Base-by-base conservation (phyloP, 2,888 invertebrate genomes). In the Apotomis betuletana region DNA sequence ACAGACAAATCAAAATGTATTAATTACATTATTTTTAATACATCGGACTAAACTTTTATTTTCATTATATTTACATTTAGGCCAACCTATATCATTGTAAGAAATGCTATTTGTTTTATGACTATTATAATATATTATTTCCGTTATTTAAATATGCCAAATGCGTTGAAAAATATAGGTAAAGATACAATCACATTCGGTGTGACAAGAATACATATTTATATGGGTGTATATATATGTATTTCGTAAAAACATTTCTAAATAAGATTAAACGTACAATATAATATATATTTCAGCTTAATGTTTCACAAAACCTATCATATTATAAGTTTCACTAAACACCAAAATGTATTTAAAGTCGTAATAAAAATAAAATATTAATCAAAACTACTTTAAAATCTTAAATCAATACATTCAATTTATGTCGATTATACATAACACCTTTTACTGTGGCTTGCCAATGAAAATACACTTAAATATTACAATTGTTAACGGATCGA, bases 51-150 rank as follows among this genome's bases (percentile, higher is more conserved):
- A 69, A 74, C 75, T 72, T 72, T 63, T 67, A 69, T 74, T 68
- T 74, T 68, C 72, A 76, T 75, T 68, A 69, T 77, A 78, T 78
- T 77, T 80, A 80, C 79, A 80, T 69, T 80, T 80, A 83, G 82
- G 78, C 81, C 80, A 74, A 74, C 76, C 78, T 80, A 72, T 68
- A 72, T 68, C 69, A 74, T 79, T 82, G 85, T 87, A 83, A 85
- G 84, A 86, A 88, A 87, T 77, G 77, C 83, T 86, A 86, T 78
- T 74, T 75, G 76, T 78, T 79, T 75, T 78, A 75, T 51, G n/a
- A 65, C 38, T 70, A 63, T 44, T 58, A 36, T 55, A 27, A 12
- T 72, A 52, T 9, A 6, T 5, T 71, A 71, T 67, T 36, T 44
- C 67, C 38, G 13, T 71, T 70, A 70, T 55, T 38, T 38, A 38